phyloP scores from a whole-genome alignment of 2,113 vertebrate genomes.

The Gymnarchus niloticus region DNA sequence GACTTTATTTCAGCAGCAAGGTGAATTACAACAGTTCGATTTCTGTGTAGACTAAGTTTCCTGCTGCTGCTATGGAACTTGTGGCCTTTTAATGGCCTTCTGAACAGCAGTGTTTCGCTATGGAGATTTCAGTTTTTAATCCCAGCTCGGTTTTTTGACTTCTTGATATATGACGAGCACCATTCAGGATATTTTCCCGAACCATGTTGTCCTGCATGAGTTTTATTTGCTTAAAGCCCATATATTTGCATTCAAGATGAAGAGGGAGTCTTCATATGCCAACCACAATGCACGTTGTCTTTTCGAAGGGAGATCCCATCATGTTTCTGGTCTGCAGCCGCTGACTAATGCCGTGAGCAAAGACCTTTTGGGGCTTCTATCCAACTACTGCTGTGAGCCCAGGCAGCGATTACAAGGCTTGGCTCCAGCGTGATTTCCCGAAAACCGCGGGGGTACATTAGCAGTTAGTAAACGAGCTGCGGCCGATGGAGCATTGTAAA shows the following conservation, averaged over 20 bases:
- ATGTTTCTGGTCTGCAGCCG: background rate
- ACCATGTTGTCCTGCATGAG: background rate
- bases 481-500: constrained; percentile 9
- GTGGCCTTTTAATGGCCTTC: background rate
- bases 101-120: background rate
- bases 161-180: background rate
- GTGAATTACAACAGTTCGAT: background rate
- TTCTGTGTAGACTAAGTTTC: background rate
- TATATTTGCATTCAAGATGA: background rate
- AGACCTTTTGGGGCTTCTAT: background rate
- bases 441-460: constrained; percentile 25
- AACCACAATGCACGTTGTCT: background rate
- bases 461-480: constrained; percentile 26
- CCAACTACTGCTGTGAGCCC: constrained; percentile 7
- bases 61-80: background rate
- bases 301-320: background rate
- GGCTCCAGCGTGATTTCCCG: background rate
- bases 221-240: background rate
- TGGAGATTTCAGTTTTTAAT: background rate
- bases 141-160: background rate
- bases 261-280: background rate
- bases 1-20: background rate
- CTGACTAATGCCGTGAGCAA: background rate
- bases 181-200: background rate
- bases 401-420: constrained; percentile 1